A percentile compares a stretch with the other conserved stretches of the same genome.
Conservation (phyloP, 2,113 vertebrate genomes). For the Corythornis madagascariensis region DNA sequence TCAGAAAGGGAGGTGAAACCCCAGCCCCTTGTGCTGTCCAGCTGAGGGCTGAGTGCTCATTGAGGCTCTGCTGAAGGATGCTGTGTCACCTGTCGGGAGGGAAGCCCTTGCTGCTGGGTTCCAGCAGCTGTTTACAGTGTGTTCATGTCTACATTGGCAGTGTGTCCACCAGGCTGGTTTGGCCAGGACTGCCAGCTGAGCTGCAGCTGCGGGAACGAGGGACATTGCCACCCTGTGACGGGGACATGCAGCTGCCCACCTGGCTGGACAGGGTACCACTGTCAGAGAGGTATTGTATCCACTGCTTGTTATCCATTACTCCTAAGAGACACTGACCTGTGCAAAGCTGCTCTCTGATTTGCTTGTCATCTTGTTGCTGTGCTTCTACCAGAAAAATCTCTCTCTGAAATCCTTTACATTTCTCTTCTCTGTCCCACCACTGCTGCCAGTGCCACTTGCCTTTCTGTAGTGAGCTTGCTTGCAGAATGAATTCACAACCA, state of each 20-base stretch:
- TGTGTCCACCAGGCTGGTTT: slow-evolving; percentile 83
- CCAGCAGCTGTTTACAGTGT: fast-evolving
- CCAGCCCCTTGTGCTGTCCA: fast-evolving
- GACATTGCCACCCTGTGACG: slow-evolving; percentile 80
- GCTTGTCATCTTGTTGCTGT: fast-evolving
- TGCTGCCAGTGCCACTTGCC: background rate
- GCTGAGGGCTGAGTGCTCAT: background rate
- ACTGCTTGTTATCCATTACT: fast-evolving
- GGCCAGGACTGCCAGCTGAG: slow-evolving; percentile 83
- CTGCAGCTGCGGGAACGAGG: slow-evolving; percentile 88
- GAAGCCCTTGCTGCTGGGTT: fast-evolving
- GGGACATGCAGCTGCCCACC: slow-evolving; percentile 86
- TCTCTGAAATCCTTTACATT: background rate
- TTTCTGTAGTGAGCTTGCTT: background rate
- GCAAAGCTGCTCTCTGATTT: fast-evolving
- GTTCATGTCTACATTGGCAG: slow-evolving; percentile 50
- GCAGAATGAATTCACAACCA: background rate
- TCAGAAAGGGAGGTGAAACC: background rate
- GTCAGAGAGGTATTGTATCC: slow-evolving; percentile 79
- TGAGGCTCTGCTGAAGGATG: fast-evolving
- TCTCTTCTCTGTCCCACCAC: fast-evolving
- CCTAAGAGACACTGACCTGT: fast-evolving
- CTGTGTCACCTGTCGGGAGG: fast-evolving
- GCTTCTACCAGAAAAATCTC: background rate
- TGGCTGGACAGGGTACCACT: slow-evolving; percentile 86